These are phyloP conservation scores for Synergus japonicus DNA, from an alignment of 2,888 invertebrate species.

Conservation along the genomic window DNA sequence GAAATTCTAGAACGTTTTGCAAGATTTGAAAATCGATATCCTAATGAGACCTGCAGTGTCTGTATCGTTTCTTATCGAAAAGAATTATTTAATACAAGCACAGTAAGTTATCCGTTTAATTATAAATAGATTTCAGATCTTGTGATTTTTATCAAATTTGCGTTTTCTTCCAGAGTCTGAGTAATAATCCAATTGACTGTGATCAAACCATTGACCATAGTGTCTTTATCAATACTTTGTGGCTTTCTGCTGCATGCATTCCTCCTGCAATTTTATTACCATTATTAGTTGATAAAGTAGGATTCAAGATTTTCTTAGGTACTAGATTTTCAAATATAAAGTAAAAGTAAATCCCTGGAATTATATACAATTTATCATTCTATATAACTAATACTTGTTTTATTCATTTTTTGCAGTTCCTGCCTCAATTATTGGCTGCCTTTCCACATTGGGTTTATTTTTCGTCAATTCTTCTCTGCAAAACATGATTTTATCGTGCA, in stretches of 20 bases:
- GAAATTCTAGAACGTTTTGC: constrained; percentile 89
- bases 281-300: constrained; percentile 87
- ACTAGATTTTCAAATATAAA: constrained; percentile 67
- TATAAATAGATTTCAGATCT: background rate
- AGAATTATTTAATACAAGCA: background rate
- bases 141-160: background rate
- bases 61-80: constrained; percentile 82
- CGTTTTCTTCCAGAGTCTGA: background rate
- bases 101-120: background rate
- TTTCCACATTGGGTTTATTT: constrained; percentile 86
- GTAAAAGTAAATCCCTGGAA: background rate
- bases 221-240: constrained; percentile 86
- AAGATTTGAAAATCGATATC: constrained; percentile 83
- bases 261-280: constrained; percentile 88
- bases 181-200: constrained; percentile 79
- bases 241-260: constrained; percentile 87
- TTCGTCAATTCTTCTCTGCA: constrained; percentile 86
- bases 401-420: constrained; percentile 80
- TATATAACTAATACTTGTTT: background rate
- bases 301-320: constrained; percentile 89
- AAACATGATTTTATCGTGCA: constrained; percentile 86
- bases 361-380: background rate
- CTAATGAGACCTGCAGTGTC: constrained; percentile 84
- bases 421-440: constrained; percentile 84
- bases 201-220: constrained; percentile 82